Evolutionary conservation across 35 echinoderm and acorn worm genomes (phyloP), one percentile per base, ranked within the genome.

Genomic region (Apostichopus parvimensis): DNA sequence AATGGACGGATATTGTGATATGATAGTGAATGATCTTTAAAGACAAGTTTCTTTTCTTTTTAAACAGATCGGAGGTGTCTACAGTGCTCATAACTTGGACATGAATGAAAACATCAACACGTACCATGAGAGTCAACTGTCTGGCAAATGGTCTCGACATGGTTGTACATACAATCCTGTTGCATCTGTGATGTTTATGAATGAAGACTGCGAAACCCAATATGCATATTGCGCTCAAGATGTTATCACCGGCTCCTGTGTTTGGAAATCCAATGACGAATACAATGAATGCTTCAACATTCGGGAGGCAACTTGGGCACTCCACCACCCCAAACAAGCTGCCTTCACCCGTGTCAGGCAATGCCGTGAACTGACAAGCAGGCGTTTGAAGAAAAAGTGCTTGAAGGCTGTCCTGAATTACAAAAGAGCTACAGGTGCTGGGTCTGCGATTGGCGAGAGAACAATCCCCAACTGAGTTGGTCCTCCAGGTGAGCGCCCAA

Each of bases 231-330:
- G 92, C 26, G 25, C 77, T n/a, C 56, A 56, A 56, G 86, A 93
- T 24, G 70, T 61, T 4, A 9, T 79, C 57, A 88, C 56, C 22
- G 78, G 73, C 9, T 12, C 14, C 0, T 93, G 92, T 62, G 79
- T 77, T 34, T 93, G 92, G 92, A 88, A 93, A 28, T 77, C 73
- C 8, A 78, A 52, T 14, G 84, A 80, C 1, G 11, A 61, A 12
- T 93, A 93, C 52, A 60, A 93, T 26, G 22, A 90, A 14, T 93
- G 92, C 78, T 93, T 93, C 87, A 82, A 70, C 77, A n/a, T 34
- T 17, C 55, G 92, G 15, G 92, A 93, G 34, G 56, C 87, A 53
- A 82, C 79, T 24, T 93, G 92, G 92, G 86, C 77, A 10, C 57
- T 93, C 54, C 79, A 55, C 56, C 73, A 90, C 56, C 60, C 78